Evolutionary conservation across 2,888 invertebrate genomes (phyloP).

Genomic region (Cerastoderma edule): DNA sequence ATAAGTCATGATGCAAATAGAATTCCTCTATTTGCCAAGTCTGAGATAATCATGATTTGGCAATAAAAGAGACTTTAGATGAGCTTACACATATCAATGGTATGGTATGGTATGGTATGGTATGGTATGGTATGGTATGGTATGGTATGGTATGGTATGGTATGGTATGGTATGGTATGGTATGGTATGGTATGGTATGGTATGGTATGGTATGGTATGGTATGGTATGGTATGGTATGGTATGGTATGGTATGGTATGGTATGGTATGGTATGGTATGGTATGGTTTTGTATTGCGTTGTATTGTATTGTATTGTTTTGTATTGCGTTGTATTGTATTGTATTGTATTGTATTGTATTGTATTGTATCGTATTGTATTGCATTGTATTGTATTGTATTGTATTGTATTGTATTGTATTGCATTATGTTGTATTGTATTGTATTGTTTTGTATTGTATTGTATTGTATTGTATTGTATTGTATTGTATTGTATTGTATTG

Average conservation of each 20-base stretch:
- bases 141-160: no score
- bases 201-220: background rate
- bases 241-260: background rate
- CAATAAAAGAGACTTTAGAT: no score
- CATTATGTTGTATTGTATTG: background rate
- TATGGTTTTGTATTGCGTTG: background rate
- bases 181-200: background rate
- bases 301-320: conserved; percentile 12
- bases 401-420: conserved; percentile 2
- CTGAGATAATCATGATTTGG: no score
- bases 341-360: conserved; percentile 13
- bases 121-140: no score
- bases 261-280: background rate
- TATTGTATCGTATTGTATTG: conserved; percentile 11
- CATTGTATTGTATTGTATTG: conserved; percentile 11
- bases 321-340: conserved; percentile 6
- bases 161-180: background rate
- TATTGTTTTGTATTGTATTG: background rate
- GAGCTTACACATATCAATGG: no score
- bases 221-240: background rate
- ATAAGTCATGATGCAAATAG: no score
- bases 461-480: background rate
- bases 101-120: no score
- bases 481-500: background rate
- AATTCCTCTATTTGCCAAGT: no score